Evolutionary conservation across 2,888 invertebrate genomes (phyloP), one percentile per base, ranked within the genome.

Genomic region (Papilio protenor): DNA sequence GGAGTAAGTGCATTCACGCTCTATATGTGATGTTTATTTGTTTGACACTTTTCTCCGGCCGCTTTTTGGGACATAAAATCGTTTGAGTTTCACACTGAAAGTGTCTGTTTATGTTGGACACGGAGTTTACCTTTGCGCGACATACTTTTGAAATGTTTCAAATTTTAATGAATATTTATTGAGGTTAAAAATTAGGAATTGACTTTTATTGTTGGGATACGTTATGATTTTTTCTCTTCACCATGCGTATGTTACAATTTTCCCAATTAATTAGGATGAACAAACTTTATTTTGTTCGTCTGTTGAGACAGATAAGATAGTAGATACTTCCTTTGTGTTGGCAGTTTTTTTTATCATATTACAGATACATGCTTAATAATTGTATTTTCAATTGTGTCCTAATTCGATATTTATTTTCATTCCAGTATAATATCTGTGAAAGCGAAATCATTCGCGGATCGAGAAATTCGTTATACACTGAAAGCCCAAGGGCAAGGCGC

Each of bases 381-480:
- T 40, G 10, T 49, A 23, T 33, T 49, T 14, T 64, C 3, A 8
- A 33, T 33, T 18, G 2, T 18, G 33, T 33, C 18, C 33, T 64
- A 40, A 66, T 66, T 66, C n/a, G 18, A 66, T n/a, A 40, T 66
- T 66, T 57, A 57, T 75, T 52, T 75, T 71, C 10, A 45, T 95
- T 96, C 79, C 96, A 99, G 99, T 90, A 98, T 99, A 77, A 98
- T 99, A 90, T 98, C 98, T 55, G 98, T 99, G 81, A 98, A 99
- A 94, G 99, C 99, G 4, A 99, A 99, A 91, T 98, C 99, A 1
- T 99, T 99, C 89, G 99, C 99, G 81, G 98, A 99, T 91, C 97
- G 98, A 77, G 98, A 98, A 91, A 98, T 99, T 84, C 97, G 98
- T n/a, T 99, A 99, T 93, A 98, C 98, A 0, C 92, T 99, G 81